phyloP scores from a whole-genome alignment of 2,888 invertebrate species.

The Trissolcus japonicus region DNA sequence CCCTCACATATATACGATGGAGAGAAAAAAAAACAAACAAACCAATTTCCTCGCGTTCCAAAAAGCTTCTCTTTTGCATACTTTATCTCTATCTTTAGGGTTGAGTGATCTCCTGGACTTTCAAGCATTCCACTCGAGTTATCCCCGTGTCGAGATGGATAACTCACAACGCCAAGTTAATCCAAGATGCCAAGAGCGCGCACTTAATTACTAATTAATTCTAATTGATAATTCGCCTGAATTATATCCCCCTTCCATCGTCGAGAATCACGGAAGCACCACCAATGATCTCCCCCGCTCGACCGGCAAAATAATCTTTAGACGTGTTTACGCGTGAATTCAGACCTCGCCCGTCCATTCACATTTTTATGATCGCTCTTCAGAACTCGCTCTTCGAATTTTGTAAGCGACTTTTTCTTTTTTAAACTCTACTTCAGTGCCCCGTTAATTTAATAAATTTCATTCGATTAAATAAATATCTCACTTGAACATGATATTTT shows the following conservation, averaged over 20 bases:
- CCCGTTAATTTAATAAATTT: too few species aligned
- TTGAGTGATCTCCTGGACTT: slow-evolving; percentile 32
- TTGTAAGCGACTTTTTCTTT: slow-evolving; percentile 5
- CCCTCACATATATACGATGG: too few species aligned
- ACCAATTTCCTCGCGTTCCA: slow-evolving; percentile 1
- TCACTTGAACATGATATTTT: not conserved
- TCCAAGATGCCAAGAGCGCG: slow-evolving; percentile 56
- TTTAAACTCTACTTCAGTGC: not conserved
- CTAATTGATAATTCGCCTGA: slow-evolving; percentile 65
- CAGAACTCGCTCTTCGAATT: not conserved
- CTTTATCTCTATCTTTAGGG: slow-evolving; percentile 11
- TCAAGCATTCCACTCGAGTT: slow-evolving; percentile 46
- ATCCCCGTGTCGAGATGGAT: slow-evolving; percentile 34
- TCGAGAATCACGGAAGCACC: slow-evolving; percentile 27
- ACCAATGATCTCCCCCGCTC: slow-evolving; percentile 19
- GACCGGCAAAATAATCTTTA: slow-evolving; percentile 60
- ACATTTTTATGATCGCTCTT: not conserved
- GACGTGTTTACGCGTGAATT: slow-evolving; percentile 65
- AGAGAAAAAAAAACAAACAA: too few species aligned
- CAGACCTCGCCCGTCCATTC: not conserved
- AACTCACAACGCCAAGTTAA: slow-evolving; percentile 47
- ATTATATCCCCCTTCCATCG: slow-evolving; percentile 18
- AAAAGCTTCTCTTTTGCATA: not conserved
- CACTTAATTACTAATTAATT: slow-evolving; percentile 68
- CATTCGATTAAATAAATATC: too few species aligned